These are phyloP conservation scores for Symphodus melops DNA, from an alignment of 2,113 vertebrate genomes.

Conservation along the genomic window DNA sequence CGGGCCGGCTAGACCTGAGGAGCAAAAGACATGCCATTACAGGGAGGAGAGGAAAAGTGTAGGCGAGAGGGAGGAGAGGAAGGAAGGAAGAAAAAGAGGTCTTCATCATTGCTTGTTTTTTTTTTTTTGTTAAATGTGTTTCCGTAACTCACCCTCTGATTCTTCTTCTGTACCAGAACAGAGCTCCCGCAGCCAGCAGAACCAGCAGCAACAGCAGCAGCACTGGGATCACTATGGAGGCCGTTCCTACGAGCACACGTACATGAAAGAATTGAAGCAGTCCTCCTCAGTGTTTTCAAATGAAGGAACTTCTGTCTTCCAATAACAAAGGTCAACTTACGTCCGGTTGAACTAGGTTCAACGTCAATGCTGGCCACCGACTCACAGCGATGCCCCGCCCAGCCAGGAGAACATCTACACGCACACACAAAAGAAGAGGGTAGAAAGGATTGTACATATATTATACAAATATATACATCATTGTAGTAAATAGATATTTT, in stretches of 20 bases:
- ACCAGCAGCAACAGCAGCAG: constrained; percentile 87
- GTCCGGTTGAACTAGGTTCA: constrained; percentile 47
- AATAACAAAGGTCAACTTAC: constrained; percentile 43
- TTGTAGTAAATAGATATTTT: background rate
- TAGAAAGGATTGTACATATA: background rate
- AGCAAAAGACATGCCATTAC: constrained; percentile 79
- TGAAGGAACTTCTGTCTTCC: background rate
- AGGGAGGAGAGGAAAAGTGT: constrained; percentile 54
- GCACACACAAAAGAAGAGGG: constrained; percentile 7
- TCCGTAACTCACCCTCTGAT: constrained; percentile 90
- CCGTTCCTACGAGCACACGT: constrained; percentile 82
- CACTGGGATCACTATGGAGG: constrained; percentile 90
- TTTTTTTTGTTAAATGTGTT: background rate
- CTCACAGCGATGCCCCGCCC: constrained; percentile 77
- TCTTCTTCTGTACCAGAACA: constrained; percentile 92
- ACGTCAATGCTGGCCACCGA: constrained; percentile 13
- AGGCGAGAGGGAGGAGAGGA: constrained; percentile 20
- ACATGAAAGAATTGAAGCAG: background rate
- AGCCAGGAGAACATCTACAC: constrained; percentile 76
- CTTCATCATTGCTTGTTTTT: background rate
- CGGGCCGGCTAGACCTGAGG: constrained; percentile 83
- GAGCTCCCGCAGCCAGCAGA: constrained; percentile 83
- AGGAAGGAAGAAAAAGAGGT: constrained; percentile 25
- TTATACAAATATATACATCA: background rate
- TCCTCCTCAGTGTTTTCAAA: background rate